A percentile compares a stretch with the other conserved stretches of the same genome.
These are phyloP conservation scores for Orthosia cruda DNA, from an alignment of 2,888 invertebrate species.

Conservation along the genomic window DNA sequence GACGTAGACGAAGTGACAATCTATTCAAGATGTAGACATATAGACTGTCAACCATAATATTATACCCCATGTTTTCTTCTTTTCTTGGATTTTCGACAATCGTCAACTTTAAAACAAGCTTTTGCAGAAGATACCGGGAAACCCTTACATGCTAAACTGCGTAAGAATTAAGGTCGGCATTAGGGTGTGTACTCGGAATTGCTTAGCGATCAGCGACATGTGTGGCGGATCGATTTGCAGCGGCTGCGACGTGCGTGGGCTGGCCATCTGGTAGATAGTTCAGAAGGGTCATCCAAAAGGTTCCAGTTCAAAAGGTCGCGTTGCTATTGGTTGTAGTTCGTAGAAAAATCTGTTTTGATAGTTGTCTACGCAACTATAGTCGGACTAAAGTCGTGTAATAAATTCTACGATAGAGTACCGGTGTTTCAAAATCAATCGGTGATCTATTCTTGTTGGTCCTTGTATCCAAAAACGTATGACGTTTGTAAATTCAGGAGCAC, in stretches of 20 bases:
- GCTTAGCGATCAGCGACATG: constrained; percentile 64
- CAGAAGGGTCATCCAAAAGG: constrained; percentile 17
- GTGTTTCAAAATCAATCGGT: background rate
- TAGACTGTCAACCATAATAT: too few relatives aligned
- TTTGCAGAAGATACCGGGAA: constrained; percentile 2
- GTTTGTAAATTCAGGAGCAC: background rate
- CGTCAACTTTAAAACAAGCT: too few relatives aligned
- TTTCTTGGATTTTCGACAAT: too few relatives aligned
- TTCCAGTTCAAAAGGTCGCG: too few relatives aligned
- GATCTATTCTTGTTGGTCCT: too few relatives aligned
- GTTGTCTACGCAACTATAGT: background rate
- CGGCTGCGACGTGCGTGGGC: constrained; percentile 43
- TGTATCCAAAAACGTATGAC: too few relatives aligned
- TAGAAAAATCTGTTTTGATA: background rate
- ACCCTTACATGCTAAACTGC: constrained; percentile 22
- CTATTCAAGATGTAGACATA: too few relatives aligned
- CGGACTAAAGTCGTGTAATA: background rate
- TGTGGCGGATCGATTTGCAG: constrained; percentile 61
- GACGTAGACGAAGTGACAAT: too few relatives aligned
- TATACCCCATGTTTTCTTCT: too few relatives aligned
- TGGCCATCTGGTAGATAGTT: background rate
- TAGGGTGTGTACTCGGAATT: constrained; percentile 57
- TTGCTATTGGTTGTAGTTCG: too few relatives aligned
- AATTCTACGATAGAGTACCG: too few relatives aligned
- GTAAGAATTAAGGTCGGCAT: constrained; percentile 52